A percentile compares a stretch with the other conserved stretches of the same genome.
Evolutionary conservation across 2,113 vertebrate species (phyloP).

Genomic region (Agelaius phoeniceus): DNA sequence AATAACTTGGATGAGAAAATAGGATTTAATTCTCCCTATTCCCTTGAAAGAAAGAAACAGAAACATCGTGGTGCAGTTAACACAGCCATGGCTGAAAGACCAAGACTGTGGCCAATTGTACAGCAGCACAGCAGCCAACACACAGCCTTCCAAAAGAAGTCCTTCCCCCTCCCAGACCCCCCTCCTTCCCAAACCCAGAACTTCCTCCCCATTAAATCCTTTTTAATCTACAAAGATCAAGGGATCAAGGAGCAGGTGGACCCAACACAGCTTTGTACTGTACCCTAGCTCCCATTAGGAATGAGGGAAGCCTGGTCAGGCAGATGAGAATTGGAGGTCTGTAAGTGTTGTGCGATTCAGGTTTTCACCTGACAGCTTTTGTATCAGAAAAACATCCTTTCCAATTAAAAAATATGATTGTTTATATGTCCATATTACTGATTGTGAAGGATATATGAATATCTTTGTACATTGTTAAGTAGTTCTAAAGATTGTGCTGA

Average conservation of each 20-base stretch:
- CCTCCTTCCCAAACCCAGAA: neutral
- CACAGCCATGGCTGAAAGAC: neutral
- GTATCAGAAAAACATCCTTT: neutral
- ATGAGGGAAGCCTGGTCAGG: neutral
- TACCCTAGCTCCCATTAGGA: neutral
- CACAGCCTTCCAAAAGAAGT: neutral
- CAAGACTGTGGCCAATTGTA: accelerated
- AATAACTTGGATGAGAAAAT: neutral
- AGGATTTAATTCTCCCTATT: neutral
- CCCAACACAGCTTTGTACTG: neutral
- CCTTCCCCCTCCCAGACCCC: neutral
- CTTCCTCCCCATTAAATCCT: neutral
- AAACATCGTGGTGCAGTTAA: neutral
- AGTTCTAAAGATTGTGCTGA: neutral
- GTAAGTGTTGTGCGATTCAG: neutral
- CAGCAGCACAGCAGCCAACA: neutral
- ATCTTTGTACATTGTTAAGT: neutral
- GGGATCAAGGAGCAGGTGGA: neutral
- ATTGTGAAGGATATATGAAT: neutral
- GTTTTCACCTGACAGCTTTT: neutral
- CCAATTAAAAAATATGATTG: neutral
- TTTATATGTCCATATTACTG: neutral
- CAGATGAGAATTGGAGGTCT: neutral
- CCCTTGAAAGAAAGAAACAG: neutral
- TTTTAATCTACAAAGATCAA: neutral